These are phyloP conservation scores for Callimorpha dominula DNA, from an alignment of 2,888 invertebrate genomes.

Conservation along the genomic window DNA sequence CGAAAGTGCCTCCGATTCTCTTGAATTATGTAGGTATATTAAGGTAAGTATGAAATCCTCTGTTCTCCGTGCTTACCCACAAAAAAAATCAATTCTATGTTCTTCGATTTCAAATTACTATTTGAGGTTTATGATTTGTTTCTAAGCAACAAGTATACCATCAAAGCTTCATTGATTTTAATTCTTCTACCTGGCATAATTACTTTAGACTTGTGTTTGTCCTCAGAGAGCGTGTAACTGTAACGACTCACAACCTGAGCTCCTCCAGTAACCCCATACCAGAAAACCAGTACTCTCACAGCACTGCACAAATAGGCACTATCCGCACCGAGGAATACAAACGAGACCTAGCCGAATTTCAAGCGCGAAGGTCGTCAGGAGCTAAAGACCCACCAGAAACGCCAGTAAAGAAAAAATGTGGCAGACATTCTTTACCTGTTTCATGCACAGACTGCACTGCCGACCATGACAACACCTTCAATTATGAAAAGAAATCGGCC, in stretches of 20 bases:
- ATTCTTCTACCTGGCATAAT: not conserved
- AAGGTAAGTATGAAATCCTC: not conserved
- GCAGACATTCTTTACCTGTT: constrained; percentile 76
- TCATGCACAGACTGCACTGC: constrained; percentile 77
- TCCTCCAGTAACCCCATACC: constrained; percentile 52
- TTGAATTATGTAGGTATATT: not conserved
- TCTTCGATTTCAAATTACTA: not conserved
- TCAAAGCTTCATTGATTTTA: not conserved
- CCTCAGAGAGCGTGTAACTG: constrained; percentile 80
- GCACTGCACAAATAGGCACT: constrained; percentile 67
- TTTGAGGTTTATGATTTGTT: not conserved
- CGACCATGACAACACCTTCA: constrained; percentile 76
- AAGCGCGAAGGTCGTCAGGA: constrained; percentile 76
- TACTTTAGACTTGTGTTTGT: constrained; percentile 27
- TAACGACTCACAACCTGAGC: constrained; percentile 69
- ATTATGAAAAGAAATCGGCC: constrained; percentile 80
- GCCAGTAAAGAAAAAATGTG: constrained; percentile 76
- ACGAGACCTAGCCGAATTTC: constrained; percentile 81
- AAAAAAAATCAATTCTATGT: no score
- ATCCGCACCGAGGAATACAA: constrained; percentile 83
- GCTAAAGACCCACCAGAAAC: constrained; percentile 65
- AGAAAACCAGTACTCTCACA: constrained; percentile 52
- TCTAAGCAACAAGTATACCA: not conserved
- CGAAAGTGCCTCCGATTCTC: not conserved
- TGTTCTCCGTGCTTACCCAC: no score